Base-by-base conservation (phyloP, 2,797 vertebrate species). In the Macropodus opercularis region DNA sequence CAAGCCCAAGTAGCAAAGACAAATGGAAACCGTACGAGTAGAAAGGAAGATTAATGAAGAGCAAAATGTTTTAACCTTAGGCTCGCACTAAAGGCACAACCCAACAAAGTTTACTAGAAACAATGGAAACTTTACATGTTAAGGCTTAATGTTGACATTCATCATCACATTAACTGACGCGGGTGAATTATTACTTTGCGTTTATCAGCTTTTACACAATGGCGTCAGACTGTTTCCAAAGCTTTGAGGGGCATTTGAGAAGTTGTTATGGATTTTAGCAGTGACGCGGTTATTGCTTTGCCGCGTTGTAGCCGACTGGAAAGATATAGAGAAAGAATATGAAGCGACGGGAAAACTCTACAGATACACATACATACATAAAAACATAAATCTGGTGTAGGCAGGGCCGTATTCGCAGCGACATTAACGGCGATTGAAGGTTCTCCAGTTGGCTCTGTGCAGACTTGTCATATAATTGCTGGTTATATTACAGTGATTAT, bases 41-140 rank as follows among this genome's bases (percentile, higher is more conserved):
- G 18, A 58, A 72, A 83, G 47, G 15, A 81, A 77, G 77, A 85
- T 61, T 72, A 75, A 79, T 81, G 55, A 63, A 69, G 22, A 43
- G 41, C 32, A 63, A 6, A 4, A 17, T 32, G 39, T 43, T 72
- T 62, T 68, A 63, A 64, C 64, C 57, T 47, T 26, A 54, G 64
- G 56, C 47, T 50, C 50, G 48, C 41, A 50, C 48, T 19, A 43
- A 36, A 63, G 47, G 34, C 14, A 53, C 15, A 63, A 63, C 41
- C 55, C 24, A n/a, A n/a, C n/a, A n/a, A n/a, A n/a, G n/a, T n/a
- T n/a, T n/a, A 31, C 8, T 44, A 2, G 38, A 42, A 61, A 54
- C 17, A 43, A 56, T 40, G 26, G 11, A 43, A 12, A 8, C 12
- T 56, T 60, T 63, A 63, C 65, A 67, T 14, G n/a, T 10, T 4